phyloP scores from a whole-genome alignment of 2,797 vertebrate species.

The Ambastaia sidthimunki region DNA sequence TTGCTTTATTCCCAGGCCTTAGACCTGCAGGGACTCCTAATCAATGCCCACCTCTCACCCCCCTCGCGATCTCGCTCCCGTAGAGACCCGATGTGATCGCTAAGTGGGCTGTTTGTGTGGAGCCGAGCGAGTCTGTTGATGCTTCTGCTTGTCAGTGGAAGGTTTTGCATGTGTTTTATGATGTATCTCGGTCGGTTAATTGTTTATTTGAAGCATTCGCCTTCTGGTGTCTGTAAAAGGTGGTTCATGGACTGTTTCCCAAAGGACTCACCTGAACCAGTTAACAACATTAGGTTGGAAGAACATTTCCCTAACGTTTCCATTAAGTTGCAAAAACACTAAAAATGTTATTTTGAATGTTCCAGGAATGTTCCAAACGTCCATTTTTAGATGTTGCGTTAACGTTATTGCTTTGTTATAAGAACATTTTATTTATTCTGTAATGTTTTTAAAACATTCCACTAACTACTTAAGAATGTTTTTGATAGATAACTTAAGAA shows the following conservation, averaged over 20 bases:
- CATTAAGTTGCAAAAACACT: too few relatives aligned
- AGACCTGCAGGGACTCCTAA: conserved; percentile 50
- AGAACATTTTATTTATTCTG: too few relatives aligned
- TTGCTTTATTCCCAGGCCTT: conserved; percentile 47
- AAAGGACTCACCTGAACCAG: conserved; percentile 29
- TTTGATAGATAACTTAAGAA: too few relatives aligned
- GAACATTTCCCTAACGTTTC: too few relatives aligned
- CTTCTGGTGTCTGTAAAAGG: conserved; percentile 45
- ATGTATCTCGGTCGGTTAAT: conserved; percentile 37
- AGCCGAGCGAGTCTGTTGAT: conserved; percentile 22
- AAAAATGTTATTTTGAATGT: too few relatives aligned
- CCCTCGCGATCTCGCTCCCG: conserved; percentile 48
- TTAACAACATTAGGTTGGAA: too few relatives aligned
- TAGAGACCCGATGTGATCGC: conserved; percentile 51
- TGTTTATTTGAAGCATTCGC: conserved; percentile 46
- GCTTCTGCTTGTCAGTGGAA: conserved; percentile 6
- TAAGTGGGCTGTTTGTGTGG: conserved; percentile 53
- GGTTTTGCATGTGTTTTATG: conserved; percentile 33
- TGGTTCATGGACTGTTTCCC: conserved; percentile 45
- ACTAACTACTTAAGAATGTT: too few relatives aligned
- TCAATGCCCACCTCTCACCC: conserved; percentile 49
- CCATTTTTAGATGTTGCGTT: too few relatives aligned
- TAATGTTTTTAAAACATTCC: too few relatives aligned
- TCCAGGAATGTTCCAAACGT: too few relatives aligned
- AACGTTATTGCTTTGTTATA: too few relatives aligned